These are phyloP conservation scores for Scaptomyza flava DNA, from an alignment of 2,888 invertebrate species.

Conservation along the genomic window DNA sequence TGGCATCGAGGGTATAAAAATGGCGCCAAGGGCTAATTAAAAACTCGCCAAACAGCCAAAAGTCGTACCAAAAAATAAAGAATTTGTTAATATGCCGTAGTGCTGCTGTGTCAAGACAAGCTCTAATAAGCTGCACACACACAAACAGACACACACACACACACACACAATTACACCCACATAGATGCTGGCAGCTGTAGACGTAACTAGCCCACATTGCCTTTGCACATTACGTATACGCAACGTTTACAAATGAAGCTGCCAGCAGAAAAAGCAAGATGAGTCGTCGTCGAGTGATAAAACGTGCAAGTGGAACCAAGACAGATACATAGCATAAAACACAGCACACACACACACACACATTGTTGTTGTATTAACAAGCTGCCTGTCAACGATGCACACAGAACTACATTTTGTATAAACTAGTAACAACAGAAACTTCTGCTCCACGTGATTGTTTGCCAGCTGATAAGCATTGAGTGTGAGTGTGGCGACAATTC, in stretches of 20 bases:
- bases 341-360: constrained; percentile 27
- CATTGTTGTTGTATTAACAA: constrained; percentile 23
- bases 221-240: constrained; percentile 65
- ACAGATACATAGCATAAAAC: constrained; percentile 10
- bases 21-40: constrained; percentile 54
- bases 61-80: constrained; percentile 33
- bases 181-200: constrained; percentile 4
- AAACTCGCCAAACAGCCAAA: constrained; percentile 54
- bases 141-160: constrained; percentile 23
- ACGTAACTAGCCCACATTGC: constrained; percentile 44
- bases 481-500: constrained; percentile 11
- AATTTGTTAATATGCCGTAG: constrained; percentile 54
- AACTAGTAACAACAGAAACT: constrained; percentile 60
- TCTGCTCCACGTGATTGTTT: constrained; percentile 59
- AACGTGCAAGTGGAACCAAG: constrained; percentile 43
- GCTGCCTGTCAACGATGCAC: constrained; percentile 40
- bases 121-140: constrained; percentile 54
- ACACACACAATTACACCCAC: constrained; percentile 5
- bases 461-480: constrained; percentile 61
- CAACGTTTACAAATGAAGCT: constrained; percentile 68
- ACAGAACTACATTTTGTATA: constrained; percentile 23
- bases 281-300: constrained; percentile 31
- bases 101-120: constrained; percentile 54
- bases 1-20: constrained; percentile 35
- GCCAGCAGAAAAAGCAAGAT: constrained; percentile 41